Base-by-base conservation (phyloP, 2,797 vertebrate species). In the Oreochromis grahami region DNA sequence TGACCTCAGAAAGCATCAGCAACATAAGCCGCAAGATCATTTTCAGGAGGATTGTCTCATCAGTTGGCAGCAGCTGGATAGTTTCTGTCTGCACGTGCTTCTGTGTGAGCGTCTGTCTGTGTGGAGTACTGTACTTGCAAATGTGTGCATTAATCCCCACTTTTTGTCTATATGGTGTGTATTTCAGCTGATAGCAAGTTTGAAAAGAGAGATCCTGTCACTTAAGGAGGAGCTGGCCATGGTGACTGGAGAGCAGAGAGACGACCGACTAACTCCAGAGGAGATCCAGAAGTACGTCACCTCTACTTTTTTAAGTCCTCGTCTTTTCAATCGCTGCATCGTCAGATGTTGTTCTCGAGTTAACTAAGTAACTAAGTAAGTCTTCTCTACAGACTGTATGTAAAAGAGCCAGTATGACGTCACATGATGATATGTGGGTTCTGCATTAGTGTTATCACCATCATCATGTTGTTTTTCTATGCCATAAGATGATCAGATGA, bases 171-270 rank as follows among this genome's bases (percentile, higher is more conserved):
- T 74, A 1, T 74, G 24, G 9, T 32, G n/a, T 89, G n/a, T 86
- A 17, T 92, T 92, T 77, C 88, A 99, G 98, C 50, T 98, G 84
- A 98, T 99, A 78, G 41, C 91, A 8, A 96, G 94, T 79, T 93
- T 99, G 85, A 97, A 97, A 90, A 97, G 95, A 82, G 98, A 99
- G 91, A 93, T 98, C 87, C 96, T 97, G 88, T 95, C 95, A 17
- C 93, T 99, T 91, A 98, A 96, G 89, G 96, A 97, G 80, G 98
- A 99, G 88, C 95, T 99, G 88, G 92, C 91, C 3, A 82, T 99
- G 87, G 90, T 97, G 85, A 98, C 97, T 1, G 98, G 98, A 78
- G 94, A 97, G 88, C 94, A 93, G 90, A 97, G 96, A 91, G 94
- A 93, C 0, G 96, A 98, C 80, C 94, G 93, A 3, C 97, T 99